A percentile compares a stretch with the other conserved stretches of the same genome.
phyloP scores from a whole-genome alignment of 1,140 invertebrate species.

The Aphaenogaster rudis region DNA sequence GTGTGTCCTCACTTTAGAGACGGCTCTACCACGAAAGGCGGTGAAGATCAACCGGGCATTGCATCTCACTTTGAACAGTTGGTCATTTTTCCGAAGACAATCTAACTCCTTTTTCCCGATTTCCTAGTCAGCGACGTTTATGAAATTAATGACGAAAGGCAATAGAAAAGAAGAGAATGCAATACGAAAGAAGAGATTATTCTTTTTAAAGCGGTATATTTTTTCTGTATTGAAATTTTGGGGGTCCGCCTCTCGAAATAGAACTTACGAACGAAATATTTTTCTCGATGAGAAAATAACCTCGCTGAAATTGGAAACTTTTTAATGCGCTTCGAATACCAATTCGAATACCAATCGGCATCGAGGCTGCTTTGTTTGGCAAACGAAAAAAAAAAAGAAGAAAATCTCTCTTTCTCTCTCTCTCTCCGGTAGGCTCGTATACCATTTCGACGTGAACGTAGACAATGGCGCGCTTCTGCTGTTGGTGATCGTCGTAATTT shows the following conservation, averaged over 20 bases:
- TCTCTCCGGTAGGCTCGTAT: not conserved
- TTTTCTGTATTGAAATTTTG: slow-evolving; percentile 19
- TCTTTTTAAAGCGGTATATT: not conserved
- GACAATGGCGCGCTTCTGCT: slow-evolving; percentile 58
- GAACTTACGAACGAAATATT: slow-evolving; percentile 32
- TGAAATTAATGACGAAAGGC: not conserved
- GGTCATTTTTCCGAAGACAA: not conserved
- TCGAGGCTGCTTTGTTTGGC: slow-evolving; percentile 20
- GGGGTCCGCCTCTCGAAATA: not conserved
- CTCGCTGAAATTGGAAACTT: slow-evolving; percentile 34
- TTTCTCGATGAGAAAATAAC: slow-evolving; percentile 22
- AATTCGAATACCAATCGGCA: not conserved
- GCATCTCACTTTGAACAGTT: slow-evolving; percentile 21
- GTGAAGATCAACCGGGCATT: not conserved
- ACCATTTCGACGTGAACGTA: slow-evolving; percentile 5
- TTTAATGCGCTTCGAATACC: slow-evolving; percentile 39
- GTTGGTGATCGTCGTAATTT: slow-evolving; percentile 67
- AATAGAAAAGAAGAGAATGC: not conserved
- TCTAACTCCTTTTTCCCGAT: not conserved
- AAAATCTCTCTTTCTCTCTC: not conserved
- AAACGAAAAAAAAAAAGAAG: not conserved
- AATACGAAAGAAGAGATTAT: not conserved
- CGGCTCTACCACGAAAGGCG: not conserved
- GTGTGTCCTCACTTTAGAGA: slow-evolving; percentile 52
- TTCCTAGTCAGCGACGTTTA: not conserved